Conservation (phyloP, 2,797 vertebrate species). For the Smutsia temminckii region DNA sequence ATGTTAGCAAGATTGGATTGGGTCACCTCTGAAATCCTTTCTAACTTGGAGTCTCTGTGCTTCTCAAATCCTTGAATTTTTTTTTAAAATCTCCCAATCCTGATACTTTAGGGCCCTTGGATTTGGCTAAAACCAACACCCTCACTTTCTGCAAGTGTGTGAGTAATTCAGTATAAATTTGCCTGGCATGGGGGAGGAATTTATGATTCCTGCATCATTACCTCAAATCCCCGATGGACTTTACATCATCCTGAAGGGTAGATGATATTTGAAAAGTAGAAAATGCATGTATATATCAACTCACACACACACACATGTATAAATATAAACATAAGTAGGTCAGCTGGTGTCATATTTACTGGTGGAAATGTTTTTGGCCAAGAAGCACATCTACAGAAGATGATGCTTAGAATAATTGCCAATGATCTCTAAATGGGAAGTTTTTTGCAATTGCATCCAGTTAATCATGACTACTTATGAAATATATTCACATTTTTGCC, state of each 20-base stretch:
- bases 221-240: conserved; percentile 51
- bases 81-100: not conserved
- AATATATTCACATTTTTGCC: not conserved
- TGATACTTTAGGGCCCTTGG: conserved; percentile 19
- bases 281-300: conserved; percentile 44
- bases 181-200: conserved; percentile 49
- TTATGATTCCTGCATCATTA: conserved; percentile 50
- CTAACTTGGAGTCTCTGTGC: not conserved
- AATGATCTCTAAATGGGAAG: not conserved
- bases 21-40: not conserved
- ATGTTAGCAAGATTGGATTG: not conserved
- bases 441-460: not conserved
- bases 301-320: not conserved
- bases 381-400: conserved; percentile 27
- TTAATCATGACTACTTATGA: conserved; percentile 7
- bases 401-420: conserved; percentile 29
- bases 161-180: conserved; percentile 70
- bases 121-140: conserved; percentile 59
- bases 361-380: conserved; percentile 43
- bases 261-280: conserved; percentile 57
- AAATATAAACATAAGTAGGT: conserved; percentile 65
- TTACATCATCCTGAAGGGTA: conserved; percentile 37
- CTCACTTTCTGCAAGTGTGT: conserved; percentile 54
- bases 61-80: conserved; percentile 27
- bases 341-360: conserved; percentile 24